phyloP scores from a whole-genome alignment of 2,888 invertebrate genomes.

The Chrysotoxum bicinctum region DNA sequence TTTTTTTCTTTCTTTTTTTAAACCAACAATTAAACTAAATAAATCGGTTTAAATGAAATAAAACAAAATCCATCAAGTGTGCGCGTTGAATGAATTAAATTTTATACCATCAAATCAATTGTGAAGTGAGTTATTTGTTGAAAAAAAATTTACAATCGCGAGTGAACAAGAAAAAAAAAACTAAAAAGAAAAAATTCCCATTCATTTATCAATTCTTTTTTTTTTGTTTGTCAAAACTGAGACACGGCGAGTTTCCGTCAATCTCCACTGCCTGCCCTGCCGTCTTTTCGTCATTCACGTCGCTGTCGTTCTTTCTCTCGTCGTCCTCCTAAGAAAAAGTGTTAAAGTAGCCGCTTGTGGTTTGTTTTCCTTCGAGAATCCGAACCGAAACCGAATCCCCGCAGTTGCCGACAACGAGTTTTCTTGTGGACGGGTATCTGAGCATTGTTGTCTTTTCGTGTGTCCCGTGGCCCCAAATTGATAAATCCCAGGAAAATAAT shows the following conservation, averaged over 20 bases:
- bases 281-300: constrained; percentile 11
- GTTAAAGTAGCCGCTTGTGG: neutral
- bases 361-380: constrained; percentile 21
- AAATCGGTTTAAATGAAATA: constrained; percentile 32
- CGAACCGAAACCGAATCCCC: neutral
- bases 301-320: constrained; percentile 7
- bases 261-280: neutral
- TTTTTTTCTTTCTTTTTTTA: constrained; percentile 63
- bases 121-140: constrained; percentile 10
- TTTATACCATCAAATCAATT: constrained; percentile 1
- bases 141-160: constrained; percentile 28
- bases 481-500: neutral
- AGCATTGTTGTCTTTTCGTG: neutral
- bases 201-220: constrained; percentile 44
- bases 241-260: constrained; percentile 22
- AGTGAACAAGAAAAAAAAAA: constrained; percentile 42
- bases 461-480: neutral
- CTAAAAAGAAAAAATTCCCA: constrained; percentile 30
- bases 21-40: constrained; percentile 50
- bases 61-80: constrained; percentile 30
- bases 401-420: neutral
- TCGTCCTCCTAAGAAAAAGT: constrained; percentile 8
- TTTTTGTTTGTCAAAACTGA: constrained; percentile 50
- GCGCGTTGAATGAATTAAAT: constrained; percentile 29
- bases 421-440: neutral